Evolutionary conservation across 2,888 invertebrate genomes (phyloP).

Genomic region (Xanthia togata): DNA sequence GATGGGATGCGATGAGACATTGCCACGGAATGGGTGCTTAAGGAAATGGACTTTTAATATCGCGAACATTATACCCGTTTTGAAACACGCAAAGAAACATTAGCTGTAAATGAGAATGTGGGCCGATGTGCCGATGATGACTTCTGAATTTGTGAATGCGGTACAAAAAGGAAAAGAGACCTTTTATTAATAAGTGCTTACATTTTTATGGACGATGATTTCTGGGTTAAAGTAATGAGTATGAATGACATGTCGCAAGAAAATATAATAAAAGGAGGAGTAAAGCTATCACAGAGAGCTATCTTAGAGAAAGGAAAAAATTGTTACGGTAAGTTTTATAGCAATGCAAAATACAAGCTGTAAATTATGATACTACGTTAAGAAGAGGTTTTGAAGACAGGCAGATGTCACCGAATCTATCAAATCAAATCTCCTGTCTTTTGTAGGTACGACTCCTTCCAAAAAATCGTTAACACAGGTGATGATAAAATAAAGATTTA

Average conservation of each 20-base stretch:
- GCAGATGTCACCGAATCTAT: no score
- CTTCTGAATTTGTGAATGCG: constrained; percentile 53
- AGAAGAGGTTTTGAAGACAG: no score
- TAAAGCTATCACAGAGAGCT: neutral
- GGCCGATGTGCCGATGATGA: constrained; percentile 48
- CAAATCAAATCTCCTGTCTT: neutral
- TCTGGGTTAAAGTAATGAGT: constrained; percentile 28
- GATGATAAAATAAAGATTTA: neutral
- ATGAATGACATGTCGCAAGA: constrained; percentile 18
- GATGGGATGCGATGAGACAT: constrained; percentile 67
- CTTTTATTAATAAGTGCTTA: constrained; percentile 45
- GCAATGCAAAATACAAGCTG: neutral
- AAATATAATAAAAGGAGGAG: neutral
- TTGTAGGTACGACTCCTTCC: no score
- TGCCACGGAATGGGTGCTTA: constrained; percentile 68
- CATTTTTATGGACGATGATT: constrained; percentile 33
- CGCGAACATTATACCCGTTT: constrained; percentile 60
- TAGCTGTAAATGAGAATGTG: constrained; percentile 59
- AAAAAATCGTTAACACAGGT: neutral
- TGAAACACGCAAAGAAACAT: constrained; percentile 59
- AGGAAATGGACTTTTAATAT: constrained; percentile 75
- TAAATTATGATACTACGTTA: no score
- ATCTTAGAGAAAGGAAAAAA: neutral
- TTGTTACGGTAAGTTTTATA: neutral
- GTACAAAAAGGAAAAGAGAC: constrained; percentile 29